Percentiles rank a stretch among this genome's conserved stretches.
Conservation (phyloP, 2,113 vertebrate species). For the Hydrolagus affinis region DNA sequence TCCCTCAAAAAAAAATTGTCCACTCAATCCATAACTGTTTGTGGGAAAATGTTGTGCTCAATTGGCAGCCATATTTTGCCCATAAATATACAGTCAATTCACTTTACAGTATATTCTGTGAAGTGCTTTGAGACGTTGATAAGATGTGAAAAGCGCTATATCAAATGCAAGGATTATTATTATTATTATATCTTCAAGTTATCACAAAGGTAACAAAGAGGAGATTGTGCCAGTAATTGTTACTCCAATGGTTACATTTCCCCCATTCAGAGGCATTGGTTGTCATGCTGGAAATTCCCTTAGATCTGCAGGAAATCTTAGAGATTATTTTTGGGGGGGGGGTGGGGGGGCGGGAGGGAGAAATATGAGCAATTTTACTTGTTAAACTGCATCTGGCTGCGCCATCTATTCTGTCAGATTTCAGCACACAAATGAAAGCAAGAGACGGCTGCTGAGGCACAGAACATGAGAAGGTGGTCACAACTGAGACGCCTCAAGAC, state of each 20-base stretch:
- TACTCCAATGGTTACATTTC: too few relatives aligned
- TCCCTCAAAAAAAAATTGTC: too few relatives aligned
- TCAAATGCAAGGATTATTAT: too few relatives aligned
- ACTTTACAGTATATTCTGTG: too few relatives aligned
- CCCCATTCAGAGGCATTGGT: background rate
- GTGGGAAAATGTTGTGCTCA: too few relatives aligned
- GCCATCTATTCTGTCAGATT: background rate
- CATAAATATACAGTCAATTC: too few relatives aligned
- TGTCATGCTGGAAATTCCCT: background rate
- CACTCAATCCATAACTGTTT: too few relatives aligned
- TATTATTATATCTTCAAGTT: background rate
- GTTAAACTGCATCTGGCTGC: background rate
- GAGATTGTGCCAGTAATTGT: background rate
- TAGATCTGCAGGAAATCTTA: background rate
- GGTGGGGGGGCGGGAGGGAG: too few relatives aligned
- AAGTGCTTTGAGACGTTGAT: too few relatives aligned
- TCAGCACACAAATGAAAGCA: background rate
- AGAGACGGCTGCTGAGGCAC: background rate
- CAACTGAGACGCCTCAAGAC: background rate
- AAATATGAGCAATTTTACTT: background rate
- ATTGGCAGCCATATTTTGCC: too few relatives aligned
- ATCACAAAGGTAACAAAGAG: background rate
- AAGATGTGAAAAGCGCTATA: too few relatives aligned
- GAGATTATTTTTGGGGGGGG: background rate
- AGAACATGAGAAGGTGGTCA: background rate